Evolutionary conservation across 2,113 vertebrate species (phyloP).

Genomic region (Polypterus senegalus): DNA sequence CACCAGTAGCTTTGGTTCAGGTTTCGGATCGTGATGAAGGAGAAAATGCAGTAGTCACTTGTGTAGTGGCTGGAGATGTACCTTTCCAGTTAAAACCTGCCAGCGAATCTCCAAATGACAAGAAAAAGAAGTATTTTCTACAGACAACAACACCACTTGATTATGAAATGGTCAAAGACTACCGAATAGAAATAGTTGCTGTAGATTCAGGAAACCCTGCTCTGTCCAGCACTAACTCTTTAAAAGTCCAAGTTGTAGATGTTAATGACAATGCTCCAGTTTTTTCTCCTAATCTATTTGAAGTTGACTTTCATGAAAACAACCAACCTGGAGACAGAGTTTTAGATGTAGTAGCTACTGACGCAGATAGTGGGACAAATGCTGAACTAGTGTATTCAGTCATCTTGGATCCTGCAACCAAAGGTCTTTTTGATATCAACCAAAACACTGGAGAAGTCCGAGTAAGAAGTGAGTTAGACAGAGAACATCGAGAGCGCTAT

Average conservation of each 20-base stretch:
- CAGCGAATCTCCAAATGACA: constrained; percentile 76
- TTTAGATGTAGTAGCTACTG: constrained; percentile 64
- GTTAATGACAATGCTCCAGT: constrained; percentile 81
- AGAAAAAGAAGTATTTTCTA: constrained; percentile 92
- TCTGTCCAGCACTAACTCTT: constrained; percentile 87
- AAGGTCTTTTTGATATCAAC: constrained; percentile 76
- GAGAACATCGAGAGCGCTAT: constrained; percentile 73
- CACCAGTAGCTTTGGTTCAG: constrained; percentile 85
- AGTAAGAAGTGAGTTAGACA: constrained; percentile 74
- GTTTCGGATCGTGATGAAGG: constrained; percentile 90
- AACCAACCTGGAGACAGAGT: constrained; percentile 76
- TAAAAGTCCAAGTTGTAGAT: constrained; percentile 87
- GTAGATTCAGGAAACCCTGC: constrained; percentile 92
- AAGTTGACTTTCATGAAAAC: constrained; percentile 78
- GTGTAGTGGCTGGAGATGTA: constrained; percentile 84
- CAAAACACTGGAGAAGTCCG: constrained; percentile 65
- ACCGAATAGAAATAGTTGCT: constrained; percentile 86
- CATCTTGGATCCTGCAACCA: constrained; percentile 46
- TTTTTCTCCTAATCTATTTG: constrained; percentile 70
- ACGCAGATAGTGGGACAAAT: constrained; percentile 82
- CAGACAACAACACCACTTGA: constrained; percentile 84
- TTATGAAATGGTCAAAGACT: constrained; percentile 79
- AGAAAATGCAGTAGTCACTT: constrained; percentile 86
- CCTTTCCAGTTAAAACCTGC: constrained; percentile 86
- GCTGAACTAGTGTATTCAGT: constrained; percentile 80